Evolutionary conservation across 2,797 vertebrate species (phyloP).

Genomic region (Chelonia mydas): DNA sequence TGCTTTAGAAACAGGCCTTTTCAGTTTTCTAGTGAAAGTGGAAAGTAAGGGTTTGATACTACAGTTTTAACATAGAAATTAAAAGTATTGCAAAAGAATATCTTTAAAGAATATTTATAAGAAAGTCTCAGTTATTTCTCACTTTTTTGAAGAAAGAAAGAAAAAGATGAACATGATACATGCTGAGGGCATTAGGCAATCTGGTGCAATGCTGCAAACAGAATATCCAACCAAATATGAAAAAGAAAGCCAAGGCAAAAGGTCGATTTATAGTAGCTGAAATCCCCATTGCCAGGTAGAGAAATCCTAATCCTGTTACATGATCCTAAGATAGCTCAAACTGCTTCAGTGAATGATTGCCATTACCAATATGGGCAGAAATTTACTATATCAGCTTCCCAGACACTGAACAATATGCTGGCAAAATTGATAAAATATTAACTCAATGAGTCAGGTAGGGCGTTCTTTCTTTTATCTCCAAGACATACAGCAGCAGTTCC

Average conservation of each 20-base stretch:
- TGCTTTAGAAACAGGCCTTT: background rate
- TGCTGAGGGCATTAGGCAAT: background rate
- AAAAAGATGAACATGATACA: background rate
- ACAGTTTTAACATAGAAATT: background rate
- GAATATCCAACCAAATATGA: conserved; percentile 46
- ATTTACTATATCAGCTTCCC: conserved; percentile 77
- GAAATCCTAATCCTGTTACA: conserved; percentile 69
- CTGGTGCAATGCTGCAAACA: background rate
- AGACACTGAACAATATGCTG: conserved; percentile 78
- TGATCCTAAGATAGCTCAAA: conserved; percentile 66
- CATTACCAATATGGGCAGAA: conserved; percentile 75
- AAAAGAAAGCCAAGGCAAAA: conserved; percentile 48
- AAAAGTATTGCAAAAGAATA: background rate
- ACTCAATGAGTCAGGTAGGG: conserved; percentile 72
- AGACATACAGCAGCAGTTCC: conserved; percentile 61
- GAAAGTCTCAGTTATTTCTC: background rate
- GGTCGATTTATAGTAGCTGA: conserved; percentile 39
- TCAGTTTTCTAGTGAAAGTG: background rate
- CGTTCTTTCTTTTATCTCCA: conserved; percentile 67
- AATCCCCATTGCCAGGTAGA: conserved; percentile 49
- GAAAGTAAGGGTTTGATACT: background rate
- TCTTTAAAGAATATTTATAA: background rate
- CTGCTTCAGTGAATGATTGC: conserved; percentile 68
- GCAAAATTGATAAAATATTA: conserved; percentile 70
- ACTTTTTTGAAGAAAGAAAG: background rate